A percentile compares a stretch with the other conserved stretches of the same genome.
phyloP scores from a whole-genome alignment of 2,888 invertebrate species.

The Empis stercorea region DNA sequence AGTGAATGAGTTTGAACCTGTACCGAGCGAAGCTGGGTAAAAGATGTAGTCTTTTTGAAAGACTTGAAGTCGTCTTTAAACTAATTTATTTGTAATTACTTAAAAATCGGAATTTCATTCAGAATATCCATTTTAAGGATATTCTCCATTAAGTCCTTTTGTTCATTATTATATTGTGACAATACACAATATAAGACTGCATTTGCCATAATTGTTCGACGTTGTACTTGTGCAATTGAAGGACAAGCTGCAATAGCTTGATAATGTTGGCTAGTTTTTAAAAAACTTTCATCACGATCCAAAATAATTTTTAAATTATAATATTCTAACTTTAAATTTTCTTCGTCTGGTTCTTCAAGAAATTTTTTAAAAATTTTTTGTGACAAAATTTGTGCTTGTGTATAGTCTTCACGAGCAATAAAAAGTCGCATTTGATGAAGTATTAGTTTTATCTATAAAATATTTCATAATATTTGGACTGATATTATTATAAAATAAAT shows the following conservation, averaged over 20 bases:
- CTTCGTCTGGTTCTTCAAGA: constrained; percentile 54
- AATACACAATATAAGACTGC: constrained; percentile 79
- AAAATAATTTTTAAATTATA: constrained; percentile 70
- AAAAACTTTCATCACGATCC: constrained; percentile 73
- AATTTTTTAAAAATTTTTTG: constrained; percentile 90
- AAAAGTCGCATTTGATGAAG: constrained; percentile 93
- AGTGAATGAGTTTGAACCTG: too few species aligned
- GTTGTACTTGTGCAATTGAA: constrained; percentile 48
- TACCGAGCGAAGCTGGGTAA: too few species aligned
- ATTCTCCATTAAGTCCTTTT: constrained; percentile 80
- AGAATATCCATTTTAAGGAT: constrained; percentile 69
- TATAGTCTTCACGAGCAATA: constrained; percentile 78
- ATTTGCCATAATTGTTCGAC: constrained; percentile 57
- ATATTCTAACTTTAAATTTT: constrained; percentile 38
- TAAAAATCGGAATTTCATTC: constrained; percentile 58
- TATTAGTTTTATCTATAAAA: constrained; percentile 63
- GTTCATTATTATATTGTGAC: constrained; percentile 86
- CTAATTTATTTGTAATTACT: constrained; percentile 22
- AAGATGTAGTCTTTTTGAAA: too few species aligned
- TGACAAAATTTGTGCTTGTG: constrained; percentile 88
- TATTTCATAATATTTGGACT: too few species aligned
- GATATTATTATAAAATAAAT: background rate
- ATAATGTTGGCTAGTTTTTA: constrained; percentile 85
- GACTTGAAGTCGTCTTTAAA: too few species aligned
- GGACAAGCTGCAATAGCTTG: constrained; percentile 70